Evolutionary conservation across 2,113 vertebrate species (phyloP), one percentile per base, ranked within the genome.

Genomic region (Cynocephalus volans): DNA sequence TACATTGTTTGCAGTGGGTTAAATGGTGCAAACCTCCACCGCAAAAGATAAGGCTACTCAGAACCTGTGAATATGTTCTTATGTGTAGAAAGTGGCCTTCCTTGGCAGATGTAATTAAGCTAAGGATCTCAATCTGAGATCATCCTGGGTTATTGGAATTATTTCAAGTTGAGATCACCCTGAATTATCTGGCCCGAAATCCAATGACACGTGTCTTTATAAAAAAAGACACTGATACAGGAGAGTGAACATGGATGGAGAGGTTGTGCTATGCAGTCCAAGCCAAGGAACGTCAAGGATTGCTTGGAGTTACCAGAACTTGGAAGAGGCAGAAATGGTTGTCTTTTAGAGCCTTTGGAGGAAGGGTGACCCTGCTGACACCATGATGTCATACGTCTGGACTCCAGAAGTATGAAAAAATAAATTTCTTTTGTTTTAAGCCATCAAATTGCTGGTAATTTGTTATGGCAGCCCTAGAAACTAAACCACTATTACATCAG

Each of bases 281-380:
- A 45, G 33, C 4, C 64, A 54, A 83, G 58, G 36, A 77, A 28
- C 8, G 33, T 48, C 21, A 76, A 60, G 28, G 17, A 64, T 62
- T n/a, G 24, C 28, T 54, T 70, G 26, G 12, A 14, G 8, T 5
- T 31, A 8, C 36, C 23, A 58, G 45, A 45, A 67, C 62, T 18
- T 70, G 23, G 6, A 48, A 79, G 28, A 84, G 70, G 19, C 14
- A 81, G 33, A 18, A 72, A 41, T 75, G 21, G 26, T 60, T 81
- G 10, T 60, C 18, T 8, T 33, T 8, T 8, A 81, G 8, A 93
- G 23, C 1, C 10, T 70, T 70, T 26, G 5, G 26, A 85, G 4
- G 17, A 6, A 65, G 0, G 60, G 21, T 11, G 11, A 3, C 7
- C 15, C 48, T 19, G 3, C 10, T 4, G 26, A 17, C 6, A 67